A percentile compares a stretch with the other conserved stretches of the same genome.
Conservation (phyloP, 2,888 invertebrate genomes). For the Herminia tarsipennalis region DNA sequence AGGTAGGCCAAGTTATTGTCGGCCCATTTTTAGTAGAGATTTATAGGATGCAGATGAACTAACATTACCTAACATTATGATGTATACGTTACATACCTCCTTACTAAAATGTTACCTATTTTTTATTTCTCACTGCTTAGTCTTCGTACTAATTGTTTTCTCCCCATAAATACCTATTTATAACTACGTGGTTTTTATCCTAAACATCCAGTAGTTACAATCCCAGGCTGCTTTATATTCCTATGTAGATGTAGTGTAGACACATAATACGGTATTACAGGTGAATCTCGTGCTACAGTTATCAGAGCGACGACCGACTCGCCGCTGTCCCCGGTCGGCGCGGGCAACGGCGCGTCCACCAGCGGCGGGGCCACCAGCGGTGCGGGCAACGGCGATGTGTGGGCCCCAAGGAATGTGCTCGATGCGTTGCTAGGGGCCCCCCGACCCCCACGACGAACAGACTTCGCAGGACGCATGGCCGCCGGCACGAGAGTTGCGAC, state of each 20-base stretch:
- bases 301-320: conserved; percentile 93
- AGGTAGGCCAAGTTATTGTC: too few relatives aligned
- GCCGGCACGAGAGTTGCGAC: conserved; percentile 87
- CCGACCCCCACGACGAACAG: conserved; percentile 78
- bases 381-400: conserved; percentile 57
- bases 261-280: conserved; percentile 46
- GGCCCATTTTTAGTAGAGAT: too few relatives aligned
- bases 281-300: conserved; percentile 74
- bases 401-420: conserved; percentile 80
- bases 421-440: conserved; percentile 84
- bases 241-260: conserved; percentile 7
- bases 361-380: conserved; percentile 50
- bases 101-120: too few relatives aligned
- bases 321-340: conserved; percentile 92
- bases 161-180: too few relatives aligned
- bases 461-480: conserved; percentile 89
- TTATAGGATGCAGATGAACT: too few relatives aligned
- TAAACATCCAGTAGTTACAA: not conserved
- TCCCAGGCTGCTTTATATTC: not conserved
- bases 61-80: too few relatives aligned
- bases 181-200: too few relatives aligned
- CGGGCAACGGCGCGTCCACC: conserved; percentile 60
- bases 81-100: too few relatives aligned
- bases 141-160: too few relatives aligned
- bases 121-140: too few relatives aligned